Evolutionary conservation across 2,888 invertebrate species (phyloP).

Genomic region (Caenorhabditis macrosperma): DNA sequence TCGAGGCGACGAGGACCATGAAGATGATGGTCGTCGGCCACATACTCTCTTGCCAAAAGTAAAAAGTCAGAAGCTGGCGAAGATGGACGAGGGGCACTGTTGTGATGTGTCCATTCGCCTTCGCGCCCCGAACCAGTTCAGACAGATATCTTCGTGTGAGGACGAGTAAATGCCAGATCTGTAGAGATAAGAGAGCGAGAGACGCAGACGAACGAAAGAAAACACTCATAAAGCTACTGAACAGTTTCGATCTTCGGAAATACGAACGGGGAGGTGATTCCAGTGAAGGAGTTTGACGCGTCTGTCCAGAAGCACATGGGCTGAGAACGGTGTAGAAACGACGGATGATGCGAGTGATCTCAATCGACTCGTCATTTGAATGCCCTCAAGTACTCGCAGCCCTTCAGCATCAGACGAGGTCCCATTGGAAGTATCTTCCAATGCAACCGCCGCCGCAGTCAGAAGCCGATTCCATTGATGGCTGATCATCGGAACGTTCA

Average conservation of each 20-base stretch:
- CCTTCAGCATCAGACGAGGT: too few relatives aligned
- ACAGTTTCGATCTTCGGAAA: background rate
- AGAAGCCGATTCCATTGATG: background rate
- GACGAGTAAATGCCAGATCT: constrained; percentile 45
- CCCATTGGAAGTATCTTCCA: too few relatives aligned
- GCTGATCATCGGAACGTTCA: background rate
- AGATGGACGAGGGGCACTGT: background rate
- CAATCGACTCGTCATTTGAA: too few relatives aligned
- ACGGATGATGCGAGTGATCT: too few relatives aligned
- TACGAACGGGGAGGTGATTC: background rate
- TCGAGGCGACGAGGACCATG: background rate
- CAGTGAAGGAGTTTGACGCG: too few relatives aligned
- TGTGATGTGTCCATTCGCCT: constrained; percentile 12
- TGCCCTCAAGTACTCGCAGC: too few relatives aligned
- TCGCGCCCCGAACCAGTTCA: constrained; percentile 26
- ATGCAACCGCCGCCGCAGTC: too few relatives aligned
- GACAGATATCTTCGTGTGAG: constrained; percentile 8
- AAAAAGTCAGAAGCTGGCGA: background rate
- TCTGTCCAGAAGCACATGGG: too few relatives aligned
- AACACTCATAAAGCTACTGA: background rate
- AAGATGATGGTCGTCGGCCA: constrained; percentile 18
- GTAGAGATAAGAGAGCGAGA: constrained; percentile 9
- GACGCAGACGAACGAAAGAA: constrained; percentile 6
- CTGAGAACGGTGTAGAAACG: too few relatives aligned
- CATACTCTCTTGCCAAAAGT: background rate